Evolutionary conservation across 2,113 vertebrate species (phyloP).

Genomic region (Dunckerocampus dactyliophorus): DNA sequence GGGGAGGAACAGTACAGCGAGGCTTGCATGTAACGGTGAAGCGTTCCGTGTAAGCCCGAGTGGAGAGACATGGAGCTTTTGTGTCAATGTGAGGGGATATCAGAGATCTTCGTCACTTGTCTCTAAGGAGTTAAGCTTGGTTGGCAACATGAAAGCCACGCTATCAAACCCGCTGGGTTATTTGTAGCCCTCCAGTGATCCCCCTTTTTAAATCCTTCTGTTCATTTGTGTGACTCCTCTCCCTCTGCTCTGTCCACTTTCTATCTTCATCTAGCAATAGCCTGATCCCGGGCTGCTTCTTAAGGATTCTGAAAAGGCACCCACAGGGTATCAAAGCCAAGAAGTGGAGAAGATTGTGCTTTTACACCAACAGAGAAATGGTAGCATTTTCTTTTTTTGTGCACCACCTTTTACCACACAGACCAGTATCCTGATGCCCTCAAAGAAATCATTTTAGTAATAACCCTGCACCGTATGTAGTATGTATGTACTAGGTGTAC

Average conservation of each 20-base stretch:
- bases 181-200: slow-evolving; percentile 27
- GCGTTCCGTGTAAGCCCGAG: slow-evolving; percentile 12
- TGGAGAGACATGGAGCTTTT: slow-evolving; percentile 14
- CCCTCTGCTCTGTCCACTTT: slow-evolving; percentile 9
- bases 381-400: neutral
- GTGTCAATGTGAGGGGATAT: slow-evolving; percentile 1
- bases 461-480: too few relatives aligned
- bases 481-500: too few relatives aligned
- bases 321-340: slow-evolving; percentile 16
- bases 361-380: neutral
- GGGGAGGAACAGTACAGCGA: slow-evolving; percentile 14
- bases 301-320: slow-evolving; percentile 5
- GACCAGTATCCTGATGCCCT: neutral
- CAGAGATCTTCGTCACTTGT: slow-evolving; percentile 10
- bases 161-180: slow-evolving; percentile 18
- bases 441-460: neutral
- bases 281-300: slow-evolving; percentile 11
- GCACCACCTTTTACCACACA: neutral
- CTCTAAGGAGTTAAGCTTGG: slow-evolving; percentile 20
- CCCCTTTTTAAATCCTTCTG: slow-evolving; percentile 4
- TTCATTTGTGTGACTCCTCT: slow-evolving; percentile 23
- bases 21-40: slow-evolving; percentile 31
- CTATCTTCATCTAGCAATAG: slow-evolving; percentile 8
- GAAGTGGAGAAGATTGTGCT: neutral
- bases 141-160: slow-evolving; percentile 11